Base-by-base conservation (phyloP, 2,888 invertebrate genomes). In the Drosophila paramelanica region DNA sequence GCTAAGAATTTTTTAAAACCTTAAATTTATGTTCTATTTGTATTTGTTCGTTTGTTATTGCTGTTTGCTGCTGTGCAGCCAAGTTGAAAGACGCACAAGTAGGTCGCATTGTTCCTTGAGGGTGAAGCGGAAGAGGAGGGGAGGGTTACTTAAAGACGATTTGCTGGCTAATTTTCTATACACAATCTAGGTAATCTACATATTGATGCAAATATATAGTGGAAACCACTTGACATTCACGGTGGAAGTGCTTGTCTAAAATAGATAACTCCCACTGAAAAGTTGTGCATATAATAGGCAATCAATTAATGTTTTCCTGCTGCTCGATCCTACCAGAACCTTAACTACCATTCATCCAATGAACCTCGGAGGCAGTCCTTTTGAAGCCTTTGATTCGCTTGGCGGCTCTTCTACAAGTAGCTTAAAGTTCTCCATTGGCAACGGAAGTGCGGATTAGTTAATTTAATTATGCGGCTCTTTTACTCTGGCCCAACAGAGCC, bases 1-100 rank as follows among this genome's bases (percentile, higher is more conserved):
- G 80, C 72, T 76, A 70, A 82, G 76, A 67, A 80, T 78, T 76
- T 78, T 80, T 65, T 62, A 81, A 78, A 80, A 82, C 65, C 78
- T 81, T 82, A 80, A 80, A 84, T 84, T 81, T 78, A 73, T 36
- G 36, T 36, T 36, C 36, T 36, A 36, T 42, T 80, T 66, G 45
- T 43, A 33, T 38, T 45, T 59, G 41, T 42, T 45, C 27, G 38
- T 51, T 67, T 36, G 11, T 25, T 53, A 27, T 55, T 53, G 52
- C 33, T 52, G 52, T 49, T 67, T 42, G 55, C 45, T 49, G 72
- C 45, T 72, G 84, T 77, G 78, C 81, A 80, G 58, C 72, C 74
- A 66, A 82, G 80, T 38, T 47, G 80, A 79, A 81, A 71, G 64
- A 62, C 66, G 83, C 83, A 79, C 68, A 85, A 81, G 68, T 82